phyloP scores from a whole-genome alignment of 2,888 invertebrate genomes.

The Metallyticus violacea region DNA sequence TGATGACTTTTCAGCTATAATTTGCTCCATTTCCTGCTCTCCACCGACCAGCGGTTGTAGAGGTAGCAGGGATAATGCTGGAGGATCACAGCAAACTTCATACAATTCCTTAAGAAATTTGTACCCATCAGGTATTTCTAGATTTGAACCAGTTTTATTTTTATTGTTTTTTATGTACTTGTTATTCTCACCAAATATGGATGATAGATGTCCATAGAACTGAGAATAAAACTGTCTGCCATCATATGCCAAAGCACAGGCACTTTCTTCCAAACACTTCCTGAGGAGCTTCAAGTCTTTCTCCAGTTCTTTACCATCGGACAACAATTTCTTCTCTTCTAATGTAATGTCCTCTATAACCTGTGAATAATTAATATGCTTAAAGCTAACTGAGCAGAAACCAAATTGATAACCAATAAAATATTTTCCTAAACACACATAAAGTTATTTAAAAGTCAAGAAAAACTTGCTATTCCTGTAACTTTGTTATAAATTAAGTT shows the following conservation, averaged over 20 bases:
- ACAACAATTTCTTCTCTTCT: conserved; percentile 36
- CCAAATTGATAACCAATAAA: too few relatives aligned
- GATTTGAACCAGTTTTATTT: neutral
- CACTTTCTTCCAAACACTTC: conserved; percentile 68
- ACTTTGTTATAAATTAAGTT: too few relatives aligned
- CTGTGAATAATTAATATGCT: conserved; percentile 33
- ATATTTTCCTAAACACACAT: too few relatives aligned
- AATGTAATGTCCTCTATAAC: conserved; percentile 73
- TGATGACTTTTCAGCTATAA: neutral
- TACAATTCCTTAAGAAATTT: conserved; percentile 46
- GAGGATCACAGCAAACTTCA: conserved; percentile 53
- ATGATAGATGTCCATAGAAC: conserved; percentile 49
- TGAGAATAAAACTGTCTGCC: conserved; percentile 80
- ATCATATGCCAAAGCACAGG: conserved; percentile 73
- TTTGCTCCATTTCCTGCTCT: neutral
- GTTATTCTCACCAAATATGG: neutral
- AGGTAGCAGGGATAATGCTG: conserved; percentile 60
- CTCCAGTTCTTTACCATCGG: conserved; percentile 41
- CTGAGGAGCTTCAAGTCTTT: conserved; percentile 57
- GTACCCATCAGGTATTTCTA: conserved; percentile 39
- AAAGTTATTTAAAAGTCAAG: too few relatives aligned
- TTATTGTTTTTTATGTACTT: neutral
- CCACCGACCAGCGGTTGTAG: conserved; percentile 45
- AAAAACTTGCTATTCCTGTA: too few relatives aligned
- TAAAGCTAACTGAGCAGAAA: too few relatives aligned